A percentile compares a stretch with the other conserved stretches of the same genome.
Conservation (phyloP, 2,113 vertebrate genomes). For the Centropus bengalensis region DNA sequence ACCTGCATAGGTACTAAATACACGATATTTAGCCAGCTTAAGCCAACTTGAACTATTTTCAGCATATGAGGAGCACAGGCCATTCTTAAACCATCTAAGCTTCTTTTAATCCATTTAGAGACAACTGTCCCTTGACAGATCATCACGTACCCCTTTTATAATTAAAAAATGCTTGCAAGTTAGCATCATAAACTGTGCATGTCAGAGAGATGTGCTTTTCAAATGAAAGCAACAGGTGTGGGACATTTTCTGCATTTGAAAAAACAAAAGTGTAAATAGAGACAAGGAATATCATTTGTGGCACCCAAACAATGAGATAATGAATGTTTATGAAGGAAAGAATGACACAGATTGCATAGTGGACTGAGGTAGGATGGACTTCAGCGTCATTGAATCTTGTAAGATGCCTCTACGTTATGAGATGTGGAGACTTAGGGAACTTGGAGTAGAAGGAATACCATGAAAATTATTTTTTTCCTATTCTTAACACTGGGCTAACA, state of each 20-base stretch:
- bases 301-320: background rate
- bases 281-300: background rate
- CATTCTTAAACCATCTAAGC: conserved; percentile 35
- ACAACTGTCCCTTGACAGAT: conserved; percentile 56
- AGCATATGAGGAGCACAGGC: background rate
- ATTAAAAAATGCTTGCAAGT: conserved; percentile 61
- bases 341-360: background rate
- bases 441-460: background rate
- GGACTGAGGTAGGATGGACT: background rate
- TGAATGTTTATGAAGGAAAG: background rate
- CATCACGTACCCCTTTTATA: conserved; percentile 35
- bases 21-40: background rate
- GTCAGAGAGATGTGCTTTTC: background rate
- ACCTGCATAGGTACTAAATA: background rate
- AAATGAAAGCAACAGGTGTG: conserved; percentile 39
- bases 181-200: conserved; percentile 33
- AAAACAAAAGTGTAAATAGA: conserved; percentile 43
- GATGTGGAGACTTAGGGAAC: background rate
- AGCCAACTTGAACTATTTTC: background rate
- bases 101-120: conserved; percentile 61
- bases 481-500: background rate
- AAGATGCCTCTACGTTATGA: background rate
- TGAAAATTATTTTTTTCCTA: background rate
- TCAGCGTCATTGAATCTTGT: background rate
- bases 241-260: background rate